phyloP scores from a whole-genome alignment of 2,888 invertebrate species.

The Galerucella pusilla region DNA sequence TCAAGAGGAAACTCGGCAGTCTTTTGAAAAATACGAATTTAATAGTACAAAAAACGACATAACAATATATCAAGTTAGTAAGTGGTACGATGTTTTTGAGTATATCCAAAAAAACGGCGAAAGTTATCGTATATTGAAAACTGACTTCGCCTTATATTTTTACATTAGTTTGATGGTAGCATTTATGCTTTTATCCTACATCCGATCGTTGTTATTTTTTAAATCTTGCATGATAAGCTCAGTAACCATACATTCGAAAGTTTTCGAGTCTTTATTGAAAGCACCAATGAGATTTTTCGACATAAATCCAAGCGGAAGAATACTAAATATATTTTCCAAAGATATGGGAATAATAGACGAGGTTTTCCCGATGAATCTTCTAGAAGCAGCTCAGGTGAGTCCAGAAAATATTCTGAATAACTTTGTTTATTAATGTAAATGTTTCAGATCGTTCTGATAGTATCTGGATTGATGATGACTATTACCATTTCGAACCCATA shows the following conservation, averaged over 20 bases:
- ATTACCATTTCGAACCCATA: slow-evolving; percentile 76
- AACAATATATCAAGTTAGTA: not conserved
- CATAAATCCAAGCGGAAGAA: slow-evolving; percentile 74
- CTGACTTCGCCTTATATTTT: slow-evolving; percentile 57
- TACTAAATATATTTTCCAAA: slow-evolving; percentile 84
- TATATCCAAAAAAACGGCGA: not conserved
- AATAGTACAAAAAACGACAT: not conserved
- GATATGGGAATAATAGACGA: slow-evolving; percentile 86
- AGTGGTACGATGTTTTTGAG: slow-evolving; percentile 23
- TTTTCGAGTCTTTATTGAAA: slow-evolving; percentile 76
- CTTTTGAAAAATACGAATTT: not conserved
- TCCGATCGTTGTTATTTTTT: slow-evolving; percentile 76
- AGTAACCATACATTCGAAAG: slow-evolving; percentile 77
- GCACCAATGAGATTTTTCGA: slow-evolving; percentile 66
- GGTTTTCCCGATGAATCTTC: slow-evolving; percentile 72
- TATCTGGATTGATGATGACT: slow-evolving; percentile 77
- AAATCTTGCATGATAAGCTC: slow-evolving; percentile 80
- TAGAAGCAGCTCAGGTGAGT: slow-evolving; percentile 72
- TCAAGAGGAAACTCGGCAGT: slow-evolving; percentile 28
- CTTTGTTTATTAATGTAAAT: not conserved
- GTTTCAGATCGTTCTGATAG: slow-evolving; percentile 73
- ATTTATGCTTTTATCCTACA: slow-evolving; percentile 70
- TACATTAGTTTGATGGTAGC: slow-evolving; percentile 70
- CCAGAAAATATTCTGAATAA: not conserved
- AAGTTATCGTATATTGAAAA: slow-evolving; percentile 40